Conservation (phyloP, 2,888 invertebrate species). For the Lysandra coridon region DNA sequence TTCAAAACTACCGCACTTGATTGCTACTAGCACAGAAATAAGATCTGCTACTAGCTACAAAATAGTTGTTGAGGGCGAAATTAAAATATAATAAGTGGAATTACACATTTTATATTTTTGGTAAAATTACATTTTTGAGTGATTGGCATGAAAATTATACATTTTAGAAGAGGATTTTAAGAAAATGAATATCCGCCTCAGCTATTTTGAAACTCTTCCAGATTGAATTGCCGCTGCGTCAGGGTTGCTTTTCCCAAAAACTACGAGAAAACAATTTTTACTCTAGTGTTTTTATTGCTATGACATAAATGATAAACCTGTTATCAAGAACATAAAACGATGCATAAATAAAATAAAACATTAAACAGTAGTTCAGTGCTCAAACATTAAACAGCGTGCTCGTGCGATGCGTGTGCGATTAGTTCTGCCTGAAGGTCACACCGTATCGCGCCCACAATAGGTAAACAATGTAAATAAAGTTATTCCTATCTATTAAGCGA, state of each 20-base stretch:
- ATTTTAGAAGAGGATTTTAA: no score
- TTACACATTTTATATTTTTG: no score
- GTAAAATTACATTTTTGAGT: no score
- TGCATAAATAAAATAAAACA: slow-evolving; percentile 46
- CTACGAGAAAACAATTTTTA: background rate
- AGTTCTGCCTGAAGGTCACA: slow-evolving; percentile 65
- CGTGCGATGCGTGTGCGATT: slow-evolving; percentile 54
- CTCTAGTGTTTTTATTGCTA: background rate
- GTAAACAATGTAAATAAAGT: slow-evolving; percentile 51
- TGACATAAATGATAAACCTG: slow-evolving; percentile 19
- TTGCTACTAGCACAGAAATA: no score
- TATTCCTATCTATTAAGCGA: slow-evolving; percentile 40
- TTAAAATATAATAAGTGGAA: no score
- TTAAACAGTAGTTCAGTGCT: slow-evolving; percentile 52
- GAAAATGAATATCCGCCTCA: no score
- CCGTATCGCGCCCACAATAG: slow-evolving; percentile 58
- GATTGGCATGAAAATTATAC: background rate
- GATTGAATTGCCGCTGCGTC: background rate
- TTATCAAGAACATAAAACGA: slow-evolving; percentile 22
- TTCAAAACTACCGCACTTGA: background rate
- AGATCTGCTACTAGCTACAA: no score
- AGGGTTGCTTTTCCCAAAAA: background rate
- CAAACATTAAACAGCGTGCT: slow-evolving; percentile 46
- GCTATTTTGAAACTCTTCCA: background rate
- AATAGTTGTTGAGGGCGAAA: no score